Conservation (phyloP, 2,888 invertebrate species). For the Spisula subtruncata region DNA sequence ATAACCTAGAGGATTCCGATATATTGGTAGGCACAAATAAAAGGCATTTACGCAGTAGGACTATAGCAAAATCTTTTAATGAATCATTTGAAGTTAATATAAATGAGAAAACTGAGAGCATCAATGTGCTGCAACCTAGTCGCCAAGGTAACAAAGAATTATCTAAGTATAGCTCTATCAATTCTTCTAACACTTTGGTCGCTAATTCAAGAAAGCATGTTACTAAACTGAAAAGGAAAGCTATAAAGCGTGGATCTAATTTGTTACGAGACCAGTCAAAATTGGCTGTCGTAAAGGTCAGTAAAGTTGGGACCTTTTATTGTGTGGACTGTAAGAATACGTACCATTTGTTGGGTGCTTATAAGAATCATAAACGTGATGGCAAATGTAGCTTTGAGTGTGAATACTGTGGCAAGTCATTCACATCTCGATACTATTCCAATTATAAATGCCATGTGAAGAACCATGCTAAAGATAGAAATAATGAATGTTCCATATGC, state of each 20-base stretch:
- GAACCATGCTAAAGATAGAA: conserved; percentile 58
- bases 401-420: conserved; percentile 67
- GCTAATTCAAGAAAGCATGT: background rate
- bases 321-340: conserved; percentile 64
- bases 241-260: background rate
- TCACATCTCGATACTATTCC: conserved; percentile 52
- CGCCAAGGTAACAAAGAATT: too few species aligned
- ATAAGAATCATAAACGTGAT: conserved; percentile 64
- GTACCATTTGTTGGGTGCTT: conserved; percentile 55
- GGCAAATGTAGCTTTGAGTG: conserved; percentile 67
- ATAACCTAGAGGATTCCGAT: background rate
- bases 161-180: background rate
- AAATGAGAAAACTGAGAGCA: background rate
- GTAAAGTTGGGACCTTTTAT: conserved; percentile 44
- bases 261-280: background rate
- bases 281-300: background rate
- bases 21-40: background rate
- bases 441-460: conserved; percentile 64
- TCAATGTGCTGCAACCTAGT: background rate
- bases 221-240: background rate
- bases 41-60: background rate
- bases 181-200: background rate
- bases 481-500: conserved; percentile 64
- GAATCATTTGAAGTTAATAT: background rate
- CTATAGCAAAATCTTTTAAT: background rate